Base-by-base conservation (phyloP, 2,888 invertebrate species). In the Hydroisotoma schaefferi region DNA sequence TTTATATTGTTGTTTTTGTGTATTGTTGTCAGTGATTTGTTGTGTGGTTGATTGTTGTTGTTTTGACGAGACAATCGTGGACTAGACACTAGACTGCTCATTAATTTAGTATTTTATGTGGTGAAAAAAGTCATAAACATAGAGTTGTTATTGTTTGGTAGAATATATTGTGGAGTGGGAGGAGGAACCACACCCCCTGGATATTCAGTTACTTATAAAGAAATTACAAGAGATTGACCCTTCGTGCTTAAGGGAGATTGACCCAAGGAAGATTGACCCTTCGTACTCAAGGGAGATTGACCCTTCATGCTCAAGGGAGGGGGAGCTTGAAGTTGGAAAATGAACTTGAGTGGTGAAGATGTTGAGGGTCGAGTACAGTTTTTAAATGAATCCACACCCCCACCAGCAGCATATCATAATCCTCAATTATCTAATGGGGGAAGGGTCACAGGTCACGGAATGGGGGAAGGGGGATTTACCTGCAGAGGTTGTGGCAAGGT, bases 401-500 rank as follows among this genome's bases (percentile, higher is more conserved):
- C 52, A 57, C 6, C 40, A 55, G 28, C 47, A 52, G 20, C 44
- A 57, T 33, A 33, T 10, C 12, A 33, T 33, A 8, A 33, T 10
- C 33, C 12, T 12, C 8, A n/a, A n/a, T n/a, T n/a, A n/a, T n/a
- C n/a, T 48, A 59, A 59, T 48, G 26, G 44, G 54, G 53, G 54
- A 40, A 33, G 43, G 20, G 22, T 47, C 56, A 20, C 40, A 18
- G 25, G 6, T 4, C 22, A 8, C 22, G 15, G 6, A 25, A 49
- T 25, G n/a, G 15, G 20, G 20, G 57, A 15, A 33, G 33, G 40
- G n/a, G 40, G 40, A 25, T 71, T 71, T 44, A 67, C 64, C 2
- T 71, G 71, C 54, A 61, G 65, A 37, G 55, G 57, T n/a, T 71
- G 71, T 56, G 69, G 71, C 15, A 67, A 63, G 59, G 56, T 63